A percentile compares a stretch with the other conserved stretches of the same genome.
These are phyloP conservation scores for Graptemys geographica DNA, from an alignment of 2,797 vertebrate genomes.

Conservation along the genomic window DNA sequence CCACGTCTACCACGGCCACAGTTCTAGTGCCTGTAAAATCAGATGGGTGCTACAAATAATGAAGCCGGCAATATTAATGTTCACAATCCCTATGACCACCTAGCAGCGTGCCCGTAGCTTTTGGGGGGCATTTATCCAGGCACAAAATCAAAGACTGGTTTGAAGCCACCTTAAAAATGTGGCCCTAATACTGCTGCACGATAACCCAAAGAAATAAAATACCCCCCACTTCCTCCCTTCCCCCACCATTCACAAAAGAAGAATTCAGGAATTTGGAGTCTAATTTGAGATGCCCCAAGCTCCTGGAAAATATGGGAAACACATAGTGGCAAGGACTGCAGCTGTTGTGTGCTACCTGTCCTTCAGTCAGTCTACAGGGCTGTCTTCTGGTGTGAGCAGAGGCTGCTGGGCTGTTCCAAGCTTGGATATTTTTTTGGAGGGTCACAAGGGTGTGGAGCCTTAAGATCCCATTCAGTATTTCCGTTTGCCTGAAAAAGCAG, in stretches of 20 bases:
- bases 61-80: no score
- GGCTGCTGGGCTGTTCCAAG: neutral
- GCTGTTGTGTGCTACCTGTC: neutral
- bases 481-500: constrained; percentile 38
- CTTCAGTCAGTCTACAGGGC: neutral
- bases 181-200: accelerated
- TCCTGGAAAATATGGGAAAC: neutral
- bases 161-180: neutral
- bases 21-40: no score
- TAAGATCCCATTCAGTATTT: constrained; percentile 11
- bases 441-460: neutral
- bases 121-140: neutral
- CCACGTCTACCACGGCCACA: neutral
- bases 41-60: no score
- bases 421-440: neutral
- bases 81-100: no score
- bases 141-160: neutral
- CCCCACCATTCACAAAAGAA: no score
- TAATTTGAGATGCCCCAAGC: neutral
- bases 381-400: neutral
- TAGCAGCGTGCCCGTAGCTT: neutral
- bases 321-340: accelerated
- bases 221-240: neutral
- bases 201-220: neutral
- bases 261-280: neutral